A percentile compares a stretch with the other conserved stretches of the same genome.
Evolutionary conservation across 1,140 invertebrate species (phyloP).

Genomic region (Temnothorax nylanderi): DNA sequence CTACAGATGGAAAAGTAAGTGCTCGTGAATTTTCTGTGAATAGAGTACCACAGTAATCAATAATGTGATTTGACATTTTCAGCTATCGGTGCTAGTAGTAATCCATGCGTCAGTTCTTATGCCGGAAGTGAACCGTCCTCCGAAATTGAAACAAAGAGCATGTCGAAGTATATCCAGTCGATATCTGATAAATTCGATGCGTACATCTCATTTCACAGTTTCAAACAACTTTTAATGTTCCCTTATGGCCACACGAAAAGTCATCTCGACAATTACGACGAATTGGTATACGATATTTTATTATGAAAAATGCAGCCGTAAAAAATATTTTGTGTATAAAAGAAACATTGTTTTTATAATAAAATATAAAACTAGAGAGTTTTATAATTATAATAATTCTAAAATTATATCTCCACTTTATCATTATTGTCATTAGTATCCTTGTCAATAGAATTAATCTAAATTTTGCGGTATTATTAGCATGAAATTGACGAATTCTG

Average conservation of each 20-base stretch:
- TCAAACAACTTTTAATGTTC: neutral
- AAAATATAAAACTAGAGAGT: too few relatives aligned
- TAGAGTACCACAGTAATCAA: neutral
- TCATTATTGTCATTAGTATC: too few relatives aligned
- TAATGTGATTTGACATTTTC: neutral
- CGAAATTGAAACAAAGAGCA: neutral
- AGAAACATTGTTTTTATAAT: neutral
- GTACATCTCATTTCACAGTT: neutral
- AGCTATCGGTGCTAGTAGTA: neutral
- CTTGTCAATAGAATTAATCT: too few relatives aligned
- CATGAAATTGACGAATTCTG: too few relatives aligned
- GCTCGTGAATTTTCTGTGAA: neutral
- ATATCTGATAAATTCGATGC: neutral
- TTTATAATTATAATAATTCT: too few relatives aligned
- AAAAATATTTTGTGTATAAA: too few relatives aligned
- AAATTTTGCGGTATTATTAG: too few relatives aligned
- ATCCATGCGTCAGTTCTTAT: neutral
- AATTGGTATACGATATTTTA: neutral
- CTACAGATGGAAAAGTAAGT: constrained; percentile 3
- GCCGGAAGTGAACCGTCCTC: neutral
- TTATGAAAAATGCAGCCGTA: neutral
- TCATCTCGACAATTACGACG: neutral
- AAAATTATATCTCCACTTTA: too few relatives aligned
- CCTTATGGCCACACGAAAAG: neutral
- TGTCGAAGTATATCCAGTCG: neutral